Evolutionary conservation across 2,888 invertebrate species (phyloP).

Genomic region (Sesamia inferens): DNA sequence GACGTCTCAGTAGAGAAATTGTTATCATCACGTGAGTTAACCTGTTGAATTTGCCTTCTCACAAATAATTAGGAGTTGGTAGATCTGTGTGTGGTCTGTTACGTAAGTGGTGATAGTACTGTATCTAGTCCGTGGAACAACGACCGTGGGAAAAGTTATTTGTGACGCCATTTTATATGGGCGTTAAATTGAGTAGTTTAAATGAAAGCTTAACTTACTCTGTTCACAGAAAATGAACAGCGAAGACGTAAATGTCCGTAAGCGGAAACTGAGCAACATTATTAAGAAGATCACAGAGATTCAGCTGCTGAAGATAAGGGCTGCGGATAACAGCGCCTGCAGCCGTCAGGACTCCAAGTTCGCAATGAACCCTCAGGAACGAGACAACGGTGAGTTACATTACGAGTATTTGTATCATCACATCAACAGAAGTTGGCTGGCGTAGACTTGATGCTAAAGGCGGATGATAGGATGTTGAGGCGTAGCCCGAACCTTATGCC

Average conservation of each 20-base stretch:
- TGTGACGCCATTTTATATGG: constrained; percentile 31
- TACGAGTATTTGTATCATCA: too few relatives aligned
- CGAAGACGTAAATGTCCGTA: constrained; percentile 20
- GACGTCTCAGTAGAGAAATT: not conserved
- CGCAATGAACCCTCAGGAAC: not conserved
- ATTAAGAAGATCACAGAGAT: constrained; percentile 45
- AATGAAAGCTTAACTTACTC: not conserved
- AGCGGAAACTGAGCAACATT: constrained; percentile 34
- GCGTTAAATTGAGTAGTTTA: not conserved
- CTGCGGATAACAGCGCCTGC: not conserved
- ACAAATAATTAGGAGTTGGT: constrained; percentile 26
- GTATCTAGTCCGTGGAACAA: not conserved
- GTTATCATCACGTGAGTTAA: constrained; percentile 20
- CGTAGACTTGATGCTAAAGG: not conserved
- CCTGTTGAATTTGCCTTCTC: constrained; percentile 37
- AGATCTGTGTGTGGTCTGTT: not conserved
- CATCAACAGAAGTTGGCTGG: not conserved
- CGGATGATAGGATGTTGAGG: not conserved
- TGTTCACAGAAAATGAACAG: constrained; percentile 36
- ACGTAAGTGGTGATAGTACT: too few relatives aligned
- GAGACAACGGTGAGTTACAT: constrained; percentile 29
- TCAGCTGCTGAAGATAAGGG: constrained; percentile 35
- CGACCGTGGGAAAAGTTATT: not conserved
- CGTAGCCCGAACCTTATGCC: not conserved
- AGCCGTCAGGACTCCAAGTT: constrained; percentile 13